Evolutionary conservation across 2,888 invertebrate genomes (phyloP).

Genomic region (Eupeodes latifasciatus): DNA sequence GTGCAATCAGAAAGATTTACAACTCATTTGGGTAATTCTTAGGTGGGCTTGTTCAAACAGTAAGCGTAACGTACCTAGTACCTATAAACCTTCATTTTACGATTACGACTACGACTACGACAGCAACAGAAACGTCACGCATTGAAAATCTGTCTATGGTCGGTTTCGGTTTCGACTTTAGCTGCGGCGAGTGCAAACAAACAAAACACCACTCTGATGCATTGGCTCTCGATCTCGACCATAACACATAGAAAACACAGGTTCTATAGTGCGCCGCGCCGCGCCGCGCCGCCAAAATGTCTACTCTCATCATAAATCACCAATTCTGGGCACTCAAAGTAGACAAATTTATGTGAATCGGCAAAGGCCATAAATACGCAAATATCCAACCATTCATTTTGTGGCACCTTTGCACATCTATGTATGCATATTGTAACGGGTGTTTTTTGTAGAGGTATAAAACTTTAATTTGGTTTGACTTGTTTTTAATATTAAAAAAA

Average conservation of each 20-base stretch:
- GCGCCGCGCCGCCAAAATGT: slow-evolving; percentile 21
- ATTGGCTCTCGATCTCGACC: neutral
- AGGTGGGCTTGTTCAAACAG: slow-evolving; percentile 38
- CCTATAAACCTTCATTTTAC: neutral
- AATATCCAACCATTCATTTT: slow-evolving; percentile 73
- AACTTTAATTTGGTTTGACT: too few species aligned
- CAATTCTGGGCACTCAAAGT: slow-evolving; percentile 48
- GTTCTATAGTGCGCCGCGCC: slow-evolving; percentile 7
- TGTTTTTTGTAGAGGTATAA: too few species aligned
- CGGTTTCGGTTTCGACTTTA: neutral
- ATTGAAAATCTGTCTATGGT: neutral
- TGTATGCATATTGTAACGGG: too few species aligned
- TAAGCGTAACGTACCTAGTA: neutral
- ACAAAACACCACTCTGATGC: neutral
- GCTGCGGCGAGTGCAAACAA: slow-evolving; percentile 36
- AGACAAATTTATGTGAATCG: slow-evolving; percentile 75
- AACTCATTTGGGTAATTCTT: slow-evolving; percentile 17
- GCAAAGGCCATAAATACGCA: slow-evolving; percentile 73
- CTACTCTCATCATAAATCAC: slow-evolving; percentile 67
- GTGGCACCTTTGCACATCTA: slow-evolving; percentile 55
- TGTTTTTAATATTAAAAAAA: too few species aligned
- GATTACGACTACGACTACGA: slow-evolving; percentile 2
- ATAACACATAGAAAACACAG: neutral
- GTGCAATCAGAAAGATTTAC: slow-evolving; percentile 28
- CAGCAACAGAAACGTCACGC: slow-evolving; percentile 3